Base-by-base conservation (phyloP, 2,797 vertebrate genomes). In the Protonibea diacanthus region DNA sequence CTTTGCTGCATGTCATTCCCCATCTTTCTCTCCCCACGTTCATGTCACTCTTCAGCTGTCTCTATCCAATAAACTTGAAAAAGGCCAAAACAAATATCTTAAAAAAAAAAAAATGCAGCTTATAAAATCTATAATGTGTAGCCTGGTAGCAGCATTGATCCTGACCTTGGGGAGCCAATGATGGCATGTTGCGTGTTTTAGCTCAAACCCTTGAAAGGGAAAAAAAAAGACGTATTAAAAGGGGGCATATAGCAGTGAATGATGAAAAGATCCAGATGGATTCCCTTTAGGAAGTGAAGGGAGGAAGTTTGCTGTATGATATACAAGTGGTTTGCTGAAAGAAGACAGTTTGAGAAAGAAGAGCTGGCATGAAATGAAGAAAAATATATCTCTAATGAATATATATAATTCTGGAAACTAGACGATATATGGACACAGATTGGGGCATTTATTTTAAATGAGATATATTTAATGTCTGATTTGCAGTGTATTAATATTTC, bases 401-500 rank as follows among this genome's bases (percentile, higher is more conserved):
- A 13, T 25, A 7, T 55, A 4, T 52, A 5, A 17, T 6, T 13
- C 52, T 66, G 12, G 38, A 38, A 40, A 29, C 6, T 33, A 48
- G 18, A 64, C 3, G 20, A 66, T 52, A 10, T 20, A 23, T 40
- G 7, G 20, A 13, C 42, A 5, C 13, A 2, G 14, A 29, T 56
- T 7, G 23, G 14, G 5, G 0, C 11, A 4, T 29, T n/a, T 0
- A 14, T 29, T 33, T 29, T 15, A 47, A 29, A 47, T 58, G 55
- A 58, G 44, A 59, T 21, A 8, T 49, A 29, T 47, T 47, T 57
- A 44, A 57, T 4, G 6, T 48, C 2, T 57, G 25, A 58, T 48
- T 33, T 58, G 27, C 25, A 70, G 25, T 58, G 25, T 29, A 57
- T 27, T 25, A 57, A 47, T 57, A 57, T 69, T 45, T 69, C 17